phyloP scores from a whole-genome alignment of 2,888 invertebrate genomes.

The Cephus spinipes region DNA sequence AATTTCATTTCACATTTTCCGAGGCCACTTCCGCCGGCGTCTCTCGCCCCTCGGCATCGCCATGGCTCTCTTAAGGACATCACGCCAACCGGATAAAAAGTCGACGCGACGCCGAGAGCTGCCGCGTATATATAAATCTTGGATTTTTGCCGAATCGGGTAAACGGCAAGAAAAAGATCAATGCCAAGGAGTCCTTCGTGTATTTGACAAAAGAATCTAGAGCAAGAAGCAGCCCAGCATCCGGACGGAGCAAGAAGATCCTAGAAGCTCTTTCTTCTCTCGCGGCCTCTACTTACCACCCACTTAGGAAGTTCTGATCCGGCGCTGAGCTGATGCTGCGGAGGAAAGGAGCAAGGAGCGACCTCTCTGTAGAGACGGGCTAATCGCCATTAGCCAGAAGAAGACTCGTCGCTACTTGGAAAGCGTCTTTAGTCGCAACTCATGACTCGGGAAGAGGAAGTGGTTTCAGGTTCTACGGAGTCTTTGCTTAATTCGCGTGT shows the following conservation, averaged over 20 bases:
- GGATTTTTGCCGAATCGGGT: background rate
- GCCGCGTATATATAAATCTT: background rate
- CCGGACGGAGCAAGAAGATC: background rate
- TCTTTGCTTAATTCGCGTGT: background rate
- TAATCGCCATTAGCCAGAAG: background rate
- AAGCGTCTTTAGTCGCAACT: background rate
- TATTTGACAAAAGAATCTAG: background rate
- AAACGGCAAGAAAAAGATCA: background rate
- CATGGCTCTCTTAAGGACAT: background rate
- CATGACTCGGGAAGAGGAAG: background rate
- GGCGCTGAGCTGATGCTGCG: background rate
- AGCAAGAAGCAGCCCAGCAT: background rate
- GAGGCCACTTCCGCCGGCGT: constrained; percentile 4
- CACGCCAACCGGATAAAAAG: background rate
- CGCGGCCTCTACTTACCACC: background rate
- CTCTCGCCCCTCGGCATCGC: background rate
- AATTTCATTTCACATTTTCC: constrained; percentile 55
- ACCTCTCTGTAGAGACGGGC: background rate
- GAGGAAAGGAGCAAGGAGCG: background rate
- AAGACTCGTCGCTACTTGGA: background rate
- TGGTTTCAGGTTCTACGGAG: background rate
- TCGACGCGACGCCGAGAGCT: background rate
- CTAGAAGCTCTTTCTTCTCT: background rate
- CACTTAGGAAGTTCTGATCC: background rate
- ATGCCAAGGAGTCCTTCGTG: background rate